Evolutionary conservation across 2,888 invertebrate species (phyloP), one percentile per base, ranked within the genome.

Genomic region (Rhingia campestris): DNA sequence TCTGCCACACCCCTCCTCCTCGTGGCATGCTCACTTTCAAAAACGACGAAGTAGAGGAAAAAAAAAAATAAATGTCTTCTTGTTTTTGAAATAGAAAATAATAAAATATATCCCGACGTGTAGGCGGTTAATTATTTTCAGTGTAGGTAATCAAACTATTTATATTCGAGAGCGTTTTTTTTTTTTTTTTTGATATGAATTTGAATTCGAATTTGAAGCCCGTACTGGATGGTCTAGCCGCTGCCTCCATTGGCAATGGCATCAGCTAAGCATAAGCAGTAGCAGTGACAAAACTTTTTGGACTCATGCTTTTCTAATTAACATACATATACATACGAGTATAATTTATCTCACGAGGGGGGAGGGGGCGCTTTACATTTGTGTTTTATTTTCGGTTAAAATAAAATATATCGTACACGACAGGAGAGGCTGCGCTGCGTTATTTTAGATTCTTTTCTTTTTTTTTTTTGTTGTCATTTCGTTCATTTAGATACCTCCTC

Each of bases 101-200:
- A 85, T 85, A 85, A 85, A 81, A 85, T 85, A 81, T 81, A 81
- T 72, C 70, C 66, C 76, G 66, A 67, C 80, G 75, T 85, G 85
- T 86, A 81, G 86, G 85, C 81, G 86, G 85, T 86, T 85, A 86
- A 85, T 86, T 86, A 86, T 86, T 76, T 84, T 84, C 86, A 86
- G 69, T 80, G 86, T 86, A 86, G 86, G 80, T 84, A 86, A 86
- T 86, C 84, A 81, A 84, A 86, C 86, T 86, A 86, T 86, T 86
- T 86, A 80, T 86, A 86, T 49, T 80, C 84, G 74, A 59, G 74
- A 58, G 84, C 74, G 66, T 84, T 22, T 22, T 22, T 22, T 22
- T 22, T 1, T 22, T 22, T 22, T 22, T 22, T 22, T 22, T 80
- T 80, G 80, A 84, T 84, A 80, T 84, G 70, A 75, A 79, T 70